Percentiles rank a stretch among this genome's conserved stretches.
Conservation (phyloP, 2,113 vertebrate genomes). For the Hyaena hyaena region DNA sequence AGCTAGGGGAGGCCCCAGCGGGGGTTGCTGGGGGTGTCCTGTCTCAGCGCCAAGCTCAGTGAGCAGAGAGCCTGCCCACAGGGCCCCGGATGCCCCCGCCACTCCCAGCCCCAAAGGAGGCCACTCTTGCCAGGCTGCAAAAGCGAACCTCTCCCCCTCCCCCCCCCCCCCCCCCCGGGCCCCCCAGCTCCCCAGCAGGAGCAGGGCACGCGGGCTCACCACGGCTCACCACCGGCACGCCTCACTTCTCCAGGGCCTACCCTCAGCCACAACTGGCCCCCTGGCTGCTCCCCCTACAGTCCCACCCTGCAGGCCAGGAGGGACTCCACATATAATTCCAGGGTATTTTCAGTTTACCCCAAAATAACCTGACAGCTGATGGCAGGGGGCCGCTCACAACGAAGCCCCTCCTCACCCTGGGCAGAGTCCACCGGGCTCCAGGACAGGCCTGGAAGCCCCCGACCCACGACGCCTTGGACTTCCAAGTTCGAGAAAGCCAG, state of each 20-base stretch:
- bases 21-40: neutral
- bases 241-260: neutral
- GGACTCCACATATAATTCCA: conserved; percentile 41
- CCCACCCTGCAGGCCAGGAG: conserved; percentile 6
- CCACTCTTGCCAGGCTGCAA: neutral
- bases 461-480: neutral
- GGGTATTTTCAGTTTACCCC: conserved; percentile 79
- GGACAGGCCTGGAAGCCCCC: neutral
- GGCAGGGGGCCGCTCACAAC: neutral
- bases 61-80: neutral
- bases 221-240: neutral
- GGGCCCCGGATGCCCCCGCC: neutral
- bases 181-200: neutral
- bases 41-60: neutral
- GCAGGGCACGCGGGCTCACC: neutral
- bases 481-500: neutral
- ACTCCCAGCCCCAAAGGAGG: neutral
- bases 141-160: neutral
- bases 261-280: neutral
- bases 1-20: neutral
- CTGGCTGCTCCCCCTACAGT: neutral
- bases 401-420: neutral
- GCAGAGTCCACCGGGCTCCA: conserved; percentile 16
- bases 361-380: conserved; percentile 82
- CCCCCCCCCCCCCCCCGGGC: too few relatives aligned